Evolutionary conservation across 2,888 invertebrate species (phyloP).

Genomic region (Dicyrtoma fusca): DNA sequence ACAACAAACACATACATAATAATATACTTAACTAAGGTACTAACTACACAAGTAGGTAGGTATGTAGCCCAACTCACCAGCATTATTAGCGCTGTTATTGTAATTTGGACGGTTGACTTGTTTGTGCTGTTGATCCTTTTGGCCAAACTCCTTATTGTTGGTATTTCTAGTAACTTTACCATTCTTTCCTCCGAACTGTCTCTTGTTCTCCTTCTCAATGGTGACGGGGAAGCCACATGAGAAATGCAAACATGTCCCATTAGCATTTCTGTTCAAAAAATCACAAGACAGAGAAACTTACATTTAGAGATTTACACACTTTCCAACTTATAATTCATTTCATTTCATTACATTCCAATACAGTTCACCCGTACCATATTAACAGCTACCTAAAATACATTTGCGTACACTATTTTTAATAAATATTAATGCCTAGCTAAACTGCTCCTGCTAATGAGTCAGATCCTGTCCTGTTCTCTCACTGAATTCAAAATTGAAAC

Average conservation of each 20-base stretch:
- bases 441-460: no score
- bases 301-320: no score
- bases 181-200: slow-evolving; percentile 16
- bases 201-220: slow-evolving; percentile 32
- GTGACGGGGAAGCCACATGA: background rate
- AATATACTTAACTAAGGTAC: no score
- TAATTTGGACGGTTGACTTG: slow-evolving; percentile 20
- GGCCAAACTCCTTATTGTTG: slow-evolving; percentile 14
- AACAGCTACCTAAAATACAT: no score
- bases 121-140: slow-evolving; percentile 3
- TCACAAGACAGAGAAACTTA: background rate
- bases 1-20: background rate
- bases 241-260: slow-evolving; percentile 24
- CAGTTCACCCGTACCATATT: no score
- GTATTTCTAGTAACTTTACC: slow-evolving; percentile 20
- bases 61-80: slow-evolving; percentile 16
- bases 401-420: no score
- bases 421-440: no score
- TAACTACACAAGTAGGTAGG: no score
- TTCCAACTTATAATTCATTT: no score
- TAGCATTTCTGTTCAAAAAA: slow-evolving; percentile 21
- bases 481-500: no score
- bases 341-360: no score
- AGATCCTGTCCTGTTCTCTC: no score
- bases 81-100: slow-evolving; percentile 19